Conservation (phyloP, 2,797 vertebrate genomes). For the Microchirus variegatus region DNA sequence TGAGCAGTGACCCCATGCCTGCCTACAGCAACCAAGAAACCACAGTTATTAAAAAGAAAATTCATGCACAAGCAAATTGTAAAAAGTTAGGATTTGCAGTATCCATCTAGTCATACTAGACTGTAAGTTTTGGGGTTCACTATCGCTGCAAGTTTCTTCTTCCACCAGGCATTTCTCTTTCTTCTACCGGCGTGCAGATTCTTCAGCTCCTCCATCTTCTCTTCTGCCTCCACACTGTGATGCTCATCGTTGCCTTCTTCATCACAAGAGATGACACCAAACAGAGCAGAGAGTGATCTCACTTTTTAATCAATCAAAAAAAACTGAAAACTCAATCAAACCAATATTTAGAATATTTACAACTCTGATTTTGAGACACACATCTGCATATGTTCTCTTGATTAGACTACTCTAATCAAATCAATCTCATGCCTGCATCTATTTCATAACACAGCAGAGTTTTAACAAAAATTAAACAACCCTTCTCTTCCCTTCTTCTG, state of each 20-base stretch:
- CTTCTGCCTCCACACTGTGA: slow-evolving; percentile 16
- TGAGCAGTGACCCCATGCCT: slow-evolving; percentile 58
- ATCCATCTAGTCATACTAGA: slow-evolving; percentile 53
- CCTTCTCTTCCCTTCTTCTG: no score
- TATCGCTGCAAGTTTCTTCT: slow-evolving; percentile 52
- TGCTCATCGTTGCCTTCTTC: slow-evolving; percentile 18
- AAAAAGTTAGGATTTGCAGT: no score
- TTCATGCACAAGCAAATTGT: no score
- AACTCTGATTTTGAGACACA: no score
- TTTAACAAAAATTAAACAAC: no score
- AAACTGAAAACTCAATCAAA: no score
- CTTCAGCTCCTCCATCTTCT: slow-evolving; percentile 20
- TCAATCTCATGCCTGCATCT: no score
- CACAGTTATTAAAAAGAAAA: background rate
- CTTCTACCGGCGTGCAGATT: slow-evolving; percentile 29
- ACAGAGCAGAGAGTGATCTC: slow-evolving; percentile 5
- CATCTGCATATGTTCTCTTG: no score
- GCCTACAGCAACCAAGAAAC: slow-evolving; percentile 37
- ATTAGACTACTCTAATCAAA: no score
- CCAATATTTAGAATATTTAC: no score
- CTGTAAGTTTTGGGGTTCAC: slow-evolving; percentile 67
- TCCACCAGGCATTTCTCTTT: slow-evolving; percentile 55
- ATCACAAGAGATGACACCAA: background rate
- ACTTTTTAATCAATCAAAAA: no score
- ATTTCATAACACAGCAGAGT: no score